These are phyloP conservation scores for Margaritifera margaritifera DNA, from an alignment of 2,888 invertebrate species.

Conservation along the genomic window DNA sequence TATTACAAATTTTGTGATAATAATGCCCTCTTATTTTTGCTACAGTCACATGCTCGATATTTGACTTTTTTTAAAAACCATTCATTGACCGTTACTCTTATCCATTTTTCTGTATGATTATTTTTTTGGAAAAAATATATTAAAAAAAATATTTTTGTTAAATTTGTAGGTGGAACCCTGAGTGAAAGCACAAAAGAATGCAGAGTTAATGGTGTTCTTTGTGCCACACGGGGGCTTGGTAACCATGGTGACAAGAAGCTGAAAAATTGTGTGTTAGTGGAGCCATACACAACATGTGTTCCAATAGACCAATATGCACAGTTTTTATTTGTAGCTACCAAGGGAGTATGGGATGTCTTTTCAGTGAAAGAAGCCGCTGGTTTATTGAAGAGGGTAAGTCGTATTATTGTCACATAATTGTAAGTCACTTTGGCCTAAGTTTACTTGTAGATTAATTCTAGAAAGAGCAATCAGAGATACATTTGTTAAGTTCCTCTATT, in stretches of 20 bases:
- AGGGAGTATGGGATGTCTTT: conserved; percentile 70
- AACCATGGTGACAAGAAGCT: conserved; percentile 70
- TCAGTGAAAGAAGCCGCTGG: conserved; percentile 64
- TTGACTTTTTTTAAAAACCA: too few species aligned
- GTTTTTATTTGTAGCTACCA: conserved; percentile 66
- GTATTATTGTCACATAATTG: too few species aligned
- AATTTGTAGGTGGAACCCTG: conserved; percentile 60
- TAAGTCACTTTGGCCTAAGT: too few species aligned
- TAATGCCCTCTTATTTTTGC: too few species aligned
- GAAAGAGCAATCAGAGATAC: too few species aligned
- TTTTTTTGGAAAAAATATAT: not conserved
- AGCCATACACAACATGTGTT: conserved; percentile 60
- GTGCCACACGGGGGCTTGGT: conserved; percentile 70
- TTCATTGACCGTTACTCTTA: too few species aligned
- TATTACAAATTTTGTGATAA: too few species aligned
- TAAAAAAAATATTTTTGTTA: not conserved
- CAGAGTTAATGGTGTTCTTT: conserved; percentile 67
- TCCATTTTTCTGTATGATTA: not conserved
- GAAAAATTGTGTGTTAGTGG: conserved; percentile 63
- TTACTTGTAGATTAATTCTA: too few species aligned
- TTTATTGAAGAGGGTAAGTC: conserved; percentile 60
- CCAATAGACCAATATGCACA: conserved; percentile 69
- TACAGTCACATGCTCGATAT: too few species aligned
- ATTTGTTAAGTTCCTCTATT: too few species aligned
- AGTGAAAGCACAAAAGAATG: conserved; percentile 63